Evolutionary conservation across 2,888 invertebrate species (phyloP).

Genomic region (Lithophane ornitopus): DNA sequence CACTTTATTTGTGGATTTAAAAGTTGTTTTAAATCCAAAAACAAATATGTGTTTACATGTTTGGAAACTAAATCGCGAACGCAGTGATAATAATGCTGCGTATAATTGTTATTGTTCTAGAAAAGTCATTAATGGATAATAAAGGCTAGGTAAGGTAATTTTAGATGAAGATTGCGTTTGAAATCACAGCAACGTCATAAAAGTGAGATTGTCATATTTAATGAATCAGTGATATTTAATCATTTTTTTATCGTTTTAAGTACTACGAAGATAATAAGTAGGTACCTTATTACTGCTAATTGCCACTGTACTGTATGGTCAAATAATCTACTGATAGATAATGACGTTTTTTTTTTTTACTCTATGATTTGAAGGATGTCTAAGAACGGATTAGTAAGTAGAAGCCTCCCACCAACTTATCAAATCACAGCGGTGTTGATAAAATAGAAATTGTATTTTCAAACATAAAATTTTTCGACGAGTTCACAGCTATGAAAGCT

Average conservation of each 20-base stretch:
- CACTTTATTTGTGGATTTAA: too few species aligned
- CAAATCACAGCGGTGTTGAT: background rate
- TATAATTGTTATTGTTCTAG: too few species aligned
- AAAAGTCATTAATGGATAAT: slow-evolving; percentile 18
- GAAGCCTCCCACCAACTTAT: background rate
- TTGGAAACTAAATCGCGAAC: too few species aligned
- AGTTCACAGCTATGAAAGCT: too few species aligned
- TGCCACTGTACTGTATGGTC: slow-evolving; percentile 9
- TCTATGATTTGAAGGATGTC: background rate
- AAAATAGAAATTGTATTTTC: background rate
- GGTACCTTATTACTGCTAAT: slow-evolving; percentile 11
- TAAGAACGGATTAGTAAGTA: slow-evolving; percentile 8
- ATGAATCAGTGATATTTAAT: slow-evolving; percentile 36
- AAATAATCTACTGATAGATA: slow-evolving; percentile 25
- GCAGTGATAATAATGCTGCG: too few species aligned
- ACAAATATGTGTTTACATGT: too few species aligned
- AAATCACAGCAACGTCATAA: slow-evolving; percentile 48
- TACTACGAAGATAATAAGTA: slow-evolving; percentile 5
- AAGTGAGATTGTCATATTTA: slow-evolving; percentile 28
- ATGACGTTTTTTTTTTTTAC: slow-evolving; percentile 1
- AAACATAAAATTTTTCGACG: too few species aligned
- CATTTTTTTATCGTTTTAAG: slow-evolving; percentile 37
- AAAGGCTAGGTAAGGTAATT: background rate
- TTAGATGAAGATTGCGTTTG: slow-evolving; percentile 21
- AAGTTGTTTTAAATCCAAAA: too few species aligned